These are phyloP conservation scores for Ardeotis arabs DNA, from an alignment of 2,113 vertebrate genomes.

Conservation along the genomic window DNA sequence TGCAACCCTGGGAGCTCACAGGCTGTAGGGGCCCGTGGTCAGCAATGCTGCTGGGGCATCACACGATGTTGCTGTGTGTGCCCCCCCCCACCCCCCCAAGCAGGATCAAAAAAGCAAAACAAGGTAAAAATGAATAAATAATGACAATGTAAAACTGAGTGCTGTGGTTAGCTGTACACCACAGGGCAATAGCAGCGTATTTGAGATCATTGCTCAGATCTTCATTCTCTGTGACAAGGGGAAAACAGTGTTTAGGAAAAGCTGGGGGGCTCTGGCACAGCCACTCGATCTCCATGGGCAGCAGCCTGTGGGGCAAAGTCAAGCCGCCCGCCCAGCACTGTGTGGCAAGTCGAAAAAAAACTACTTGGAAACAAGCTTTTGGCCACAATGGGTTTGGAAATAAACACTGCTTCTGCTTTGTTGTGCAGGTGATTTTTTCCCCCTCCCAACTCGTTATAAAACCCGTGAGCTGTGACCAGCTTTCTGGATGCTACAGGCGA, in stretches of 20 bases:
- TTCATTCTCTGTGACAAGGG: neutral
- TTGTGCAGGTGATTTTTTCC: conserved; percentile 10
- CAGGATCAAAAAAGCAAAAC: neutral
- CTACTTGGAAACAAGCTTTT: neutral
- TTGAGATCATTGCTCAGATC: neutral
- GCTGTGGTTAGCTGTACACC: neutral
- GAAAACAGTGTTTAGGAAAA: neutral
- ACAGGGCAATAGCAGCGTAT: neutral
- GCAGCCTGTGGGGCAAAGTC: neutral
- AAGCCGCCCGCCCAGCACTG: neutral
- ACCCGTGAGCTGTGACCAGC: neutral
- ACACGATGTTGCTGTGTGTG: fast-evolving
- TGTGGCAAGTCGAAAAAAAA: neutral
- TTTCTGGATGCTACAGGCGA: neutral
- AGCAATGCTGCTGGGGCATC: neutral
- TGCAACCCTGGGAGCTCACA: fast-evolving
- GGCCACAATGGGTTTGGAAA: neutral
- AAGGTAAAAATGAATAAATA: neutral
- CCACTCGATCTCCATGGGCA: neutral
- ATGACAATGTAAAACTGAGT: neutral
- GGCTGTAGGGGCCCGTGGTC: neutral
- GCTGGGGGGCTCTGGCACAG: neutral
- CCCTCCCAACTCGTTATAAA: neutral
- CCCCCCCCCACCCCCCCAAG: neutral
- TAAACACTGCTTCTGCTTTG: neutral